Evolutionary conservation across 2,113 vertebrate species (phyloP).

Genomic region (Saccopteryx leptura): DNA sequence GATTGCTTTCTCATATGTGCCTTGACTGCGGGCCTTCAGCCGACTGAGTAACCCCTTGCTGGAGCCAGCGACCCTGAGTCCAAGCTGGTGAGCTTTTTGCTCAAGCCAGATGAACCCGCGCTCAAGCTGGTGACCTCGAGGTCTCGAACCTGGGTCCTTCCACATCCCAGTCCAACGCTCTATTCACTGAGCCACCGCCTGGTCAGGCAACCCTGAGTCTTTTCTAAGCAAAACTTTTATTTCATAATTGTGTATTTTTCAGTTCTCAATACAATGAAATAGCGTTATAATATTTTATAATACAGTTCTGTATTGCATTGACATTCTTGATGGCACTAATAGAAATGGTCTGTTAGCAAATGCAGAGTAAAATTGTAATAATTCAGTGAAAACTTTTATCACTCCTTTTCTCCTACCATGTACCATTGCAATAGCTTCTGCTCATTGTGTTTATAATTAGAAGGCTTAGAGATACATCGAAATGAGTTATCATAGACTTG

Average conservation of each 20-base stretch:
- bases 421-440: neutral
- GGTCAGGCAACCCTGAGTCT: no score
- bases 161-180: no score
- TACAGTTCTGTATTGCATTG: neutral
- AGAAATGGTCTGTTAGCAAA: conserved; percentile 2
- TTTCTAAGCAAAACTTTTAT: neutral
- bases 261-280: neutral
- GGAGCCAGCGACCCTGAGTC: no score
- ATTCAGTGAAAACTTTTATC: neutral
- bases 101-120: no score
- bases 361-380: neutral
- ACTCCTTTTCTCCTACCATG: neutral
- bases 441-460: neutral
- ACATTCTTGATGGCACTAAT: neutral
- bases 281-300: neutral
- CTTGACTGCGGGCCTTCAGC: no score
- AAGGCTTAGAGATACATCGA: neutral
- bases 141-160: no score
- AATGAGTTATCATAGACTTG: neutral
- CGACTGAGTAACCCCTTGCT: no score
- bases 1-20: no score
- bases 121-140: no score
- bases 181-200: no score
- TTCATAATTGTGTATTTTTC: neutral
- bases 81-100: no score